Base-by-base conservation (phyloP, 23 tunicate species). In the Ciona savignyi region DNA sequence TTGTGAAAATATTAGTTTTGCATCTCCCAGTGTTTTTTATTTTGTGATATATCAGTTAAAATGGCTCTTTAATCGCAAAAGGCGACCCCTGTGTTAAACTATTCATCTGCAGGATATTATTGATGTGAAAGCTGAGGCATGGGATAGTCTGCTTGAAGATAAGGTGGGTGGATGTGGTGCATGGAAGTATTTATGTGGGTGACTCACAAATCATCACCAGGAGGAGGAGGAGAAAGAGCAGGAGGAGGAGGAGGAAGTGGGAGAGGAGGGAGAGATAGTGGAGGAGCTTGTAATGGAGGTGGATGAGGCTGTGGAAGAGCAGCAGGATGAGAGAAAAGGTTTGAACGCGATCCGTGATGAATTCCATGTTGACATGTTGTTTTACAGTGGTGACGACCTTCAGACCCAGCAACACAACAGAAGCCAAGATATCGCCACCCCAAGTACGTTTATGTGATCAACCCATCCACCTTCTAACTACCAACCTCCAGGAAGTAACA, bases 261-360 rank as follows among this genome's bases (percentile, higher is more conserved):
- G 81, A 56, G 96, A 88, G 65, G 96, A 88, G 31, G 96, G 96
- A 33, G 96, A 88, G 60, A 88, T 88, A 56, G 87, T 88, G 20
- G 96, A 88, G 65, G 96, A 88, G 62, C 87, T 83, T 69, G 71
- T 80, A 67, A 82, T 81, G 23, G 84, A 83, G 64, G 87, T 72
- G 25, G 96, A 81, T 29, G 82, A 65, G 60, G 79, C 76, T 25
- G 73, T 62, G 2, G 96, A 77, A 0, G 83, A 80, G 22, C 66
- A 73, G 33, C 32, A 72, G 33, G 79, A 74, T 73, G 68, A 81
- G 4, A 75, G 86, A 66, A 81, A 81, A 63, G 79, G 79, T 81
- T 31, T 35, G 35, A 25, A 63, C 4, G 22, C n/a, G n/a, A n/a
- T n/a, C n/a, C n/a, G n/a, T n/a, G n/a, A n/a, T n/a, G n/a, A n/a